phyloP scores from a whole-genome alignment of 2,113 vertebrate species.

The Gobius niger region DNA sequence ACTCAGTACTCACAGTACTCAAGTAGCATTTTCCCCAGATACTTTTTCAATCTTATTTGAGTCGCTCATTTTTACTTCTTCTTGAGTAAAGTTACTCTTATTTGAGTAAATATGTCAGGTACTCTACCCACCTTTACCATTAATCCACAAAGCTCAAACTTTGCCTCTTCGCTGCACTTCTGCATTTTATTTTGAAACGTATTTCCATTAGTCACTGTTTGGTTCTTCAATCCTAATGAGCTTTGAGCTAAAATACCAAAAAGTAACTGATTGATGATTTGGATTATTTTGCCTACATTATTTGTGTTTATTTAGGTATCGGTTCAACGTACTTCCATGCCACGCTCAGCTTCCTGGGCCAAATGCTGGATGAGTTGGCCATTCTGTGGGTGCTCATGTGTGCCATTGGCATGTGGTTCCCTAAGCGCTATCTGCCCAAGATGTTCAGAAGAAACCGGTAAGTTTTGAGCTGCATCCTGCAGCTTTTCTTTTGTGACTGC shows the following conservation, averaged over 20 bases:
- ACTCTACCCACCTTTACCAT: too few species aligned
- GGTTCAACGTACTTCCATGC: conserved; percentile 97
- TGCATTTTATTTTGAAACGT: neutral
- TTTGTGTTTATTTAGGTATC: conserved; percentile 79
- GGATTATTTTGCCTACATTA: neutral
- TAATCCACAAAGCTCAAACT: too few species aligned
- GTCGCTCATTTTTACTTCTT: too few species aligned
- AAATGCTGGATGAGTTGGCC: conserved; percentile 96
- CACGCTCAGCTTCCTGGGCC: conserved; percentile 96
- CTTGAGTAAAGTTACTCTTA: too few species aligned
- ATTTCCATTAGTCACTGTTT: neutral
- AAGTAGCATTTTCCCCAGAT: too few species aligned
- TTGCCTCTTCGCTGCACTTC: neutral
- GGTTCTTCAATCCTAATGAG: neutral
- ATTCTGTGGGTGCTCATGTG: conserved; percentile 99
- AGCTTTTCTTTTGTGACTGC: neutral
- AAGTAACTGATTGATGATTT: neutral
- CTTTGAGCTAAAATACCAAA: neutral
- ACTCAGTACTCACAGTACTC: too few species aligned
- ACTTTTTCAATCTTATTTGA: too few species aligned
- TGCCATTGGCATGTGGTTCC: conserved; percentile 97
- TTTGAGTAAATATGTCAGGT: too few species aligned
- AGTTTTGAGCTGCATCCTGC: conserved; percentile 14
- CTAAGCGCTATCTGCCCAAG: conserved; percentile 91
- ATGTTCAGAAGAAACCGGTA: conserved; percentile 94